Percentiles rank a stretch among this genome's conserved stretches.
These are phyloP conservation scores for Drosophila nikananu DNA, from an alignment of 1,140 invertebrate genomes.

Conservation along the genomic window DNA sequence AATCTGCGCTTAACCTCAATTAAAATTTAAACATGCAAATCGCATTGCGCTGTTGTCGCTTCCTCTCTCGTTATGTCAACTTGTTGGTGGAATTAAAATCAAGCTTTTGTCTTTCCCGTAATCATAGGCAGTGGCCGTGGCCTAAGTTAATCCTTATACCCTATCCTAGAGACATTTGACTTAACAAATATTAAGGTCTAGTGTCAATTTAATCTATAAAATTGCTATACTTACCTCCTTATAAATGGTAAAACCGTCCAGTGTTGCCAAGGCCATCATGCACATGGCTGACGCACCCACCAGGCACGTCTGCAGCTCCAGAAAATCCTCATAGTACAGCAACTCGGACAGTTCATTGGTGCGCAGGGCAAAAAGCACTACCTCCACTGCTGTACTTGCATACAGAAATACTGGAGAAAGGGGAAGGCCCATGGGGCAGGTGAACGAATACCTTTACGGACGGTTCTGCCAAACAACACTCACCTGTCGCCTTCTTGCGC, in stretches of 20 bases:
- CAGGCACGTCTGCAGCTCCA: constrained; percentile 69
- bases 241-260: constrained; percentile 76
- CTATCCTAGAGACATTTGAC: background rate
- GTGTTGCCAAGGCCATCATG: constrained; percentile 50
- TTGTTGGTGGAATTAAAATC: constrained; percentile 59
- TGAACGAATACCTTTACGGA: constrained; percentile 1
- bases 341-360: constrained; percentile 75
- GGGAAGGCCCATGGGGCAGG: constrained; percentile 12
- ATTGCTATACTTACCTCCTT: constrained; percentile 64
- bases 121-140: background rate
- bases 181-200: background rate
- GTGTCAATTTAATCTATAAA: background rate
- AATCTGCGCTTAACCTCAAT: constrained; percentile 81
- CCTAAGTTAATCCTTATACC: constrained; percentile 1
- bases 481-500: constrained; percentile 74
- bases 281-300: constrained; percentile 45
- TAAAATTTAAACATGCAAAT: constrained; percentile 81
- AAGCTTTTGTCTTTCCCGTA: constrained; percentile 34
- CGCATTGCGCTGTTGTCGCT: constrained; percentile 21
- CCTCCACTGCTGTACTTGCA: constrained; percentile 55
- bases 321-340: constrained; percentile 61
- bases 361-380: constrained; percentile 62
- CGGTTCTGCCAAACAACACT: constrained; percentile 26
- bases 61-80: constrained; percentile 1
- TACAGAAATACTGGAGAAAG: constrained; percentile 67